These are phyloP conservation scores for Stictonetta naevosa DNA, from an alignment of 2,113 vertebrate genomes.

Conservation along the genomic window DNA sequence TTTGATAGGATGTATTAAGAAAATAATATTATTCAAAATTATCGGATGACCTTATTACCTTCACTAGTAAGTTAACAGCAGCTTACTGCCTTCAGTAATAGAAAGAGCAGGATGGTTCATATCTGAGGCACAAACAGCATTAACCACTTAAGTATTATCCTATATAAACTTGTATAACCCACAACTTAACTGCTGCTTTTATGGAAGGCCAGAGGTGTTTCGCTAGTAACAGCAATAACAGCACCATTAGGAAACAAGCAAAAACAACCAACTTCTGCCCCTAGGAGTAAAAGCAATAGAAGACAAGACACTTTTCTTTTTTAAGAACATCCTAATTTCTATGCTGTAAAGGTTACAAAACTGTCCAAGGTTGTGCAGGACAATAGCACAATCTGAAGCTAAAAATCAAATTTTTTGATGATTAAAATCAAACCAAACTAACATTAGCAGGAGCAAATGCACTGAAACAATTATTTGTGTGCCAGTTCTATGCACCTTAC, in stretches of 20 bases:
- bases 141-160: neutral
- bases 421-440: neutral
- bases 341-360: neutral
- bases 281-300: neutral
- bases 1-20: neutral
- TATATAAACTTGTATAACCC: neutral
- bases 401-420: neutral
- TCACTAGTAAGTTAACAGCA: neutral
- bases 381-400: neutral
- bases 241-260: neutral
- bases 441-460: neutral
- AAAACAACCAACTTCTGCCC: neutral
- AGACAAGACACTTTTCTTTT: neutral
- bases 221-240: neutral
- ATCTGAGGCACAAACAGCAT: neutral
- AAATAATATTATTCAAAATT: neutral
- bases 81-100: neutral
- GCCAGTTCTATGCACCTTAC: neutral
- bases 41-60: neutral
- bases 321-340: neutral
- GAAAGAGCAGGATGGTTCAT: neutral
- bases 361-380: neutral
- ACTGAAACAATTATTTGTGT: neutral
- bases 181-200: neutral
- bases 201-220: neutral